Base-by-base conservation (phyloP, 2,797 vertebrate genomes). In the Emydoidea blandingii region DNA sequence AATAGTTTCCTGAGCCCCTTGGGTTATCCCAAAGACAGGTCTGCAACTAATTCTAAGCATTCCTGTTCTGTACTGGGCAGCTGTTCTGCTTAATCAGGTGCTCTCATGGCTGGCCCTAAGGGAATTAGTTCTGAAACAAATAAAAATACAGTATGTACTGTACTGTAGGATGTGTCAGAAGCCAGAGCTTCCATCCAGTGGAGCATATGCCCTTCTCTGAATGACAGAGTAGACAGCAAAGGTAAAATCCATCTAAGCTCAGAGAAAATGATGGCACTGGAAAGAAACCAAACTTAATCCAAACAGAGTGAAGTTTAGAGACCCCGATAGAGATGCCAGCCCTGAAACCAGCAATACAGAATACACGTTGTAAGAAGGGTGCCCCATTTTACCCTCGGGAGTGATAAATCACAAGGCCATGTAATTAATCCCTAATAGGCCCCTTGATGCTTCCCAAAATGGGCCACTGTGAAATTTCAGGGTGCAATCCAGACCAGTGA, bases 181-280 rank as follows among this genome's bases (percentile, higher is more conserved):
- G 79, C 74, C 89, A 87, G 29, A 15, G 59, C 59, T 65, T 16
- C 14, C 31, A 6, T 59, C 57, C 57, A 59, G 57, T 1, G 7
- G 2, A 59, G 57, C 29, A 27, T 37, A 49, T 49, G 27, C 29
- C 29, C 3, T 0, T 47, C 11, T 72, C 54, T 89, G 74, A 79
- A 19, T 78, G 16, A 65, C 72, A 34, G 47, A 52, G 54, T 12
- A 52, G 85, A 65, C 65, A 87, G 84, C 47, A 86, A 65, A 95
- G 72, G 68, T 41, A 50, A 27, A 41, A 53, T n/a, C 65, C 23
- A 5, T 80, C n/a, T 3, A 65, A 65, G 31, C 31, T 65, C 27
- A 3, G 59, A 86, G 54, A 94, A 88, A 56, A 87, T 89, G 90
- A 68, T 72, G 88, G n/a, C 93, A 79, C 31, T 89, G 53, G 8